A percentile compares a stretch with the other conserved stretches of the same genome.
Conservation (phyloP, 1,140 invertebrate genomes). For the Lordiphosa clarofinis region DNA sequence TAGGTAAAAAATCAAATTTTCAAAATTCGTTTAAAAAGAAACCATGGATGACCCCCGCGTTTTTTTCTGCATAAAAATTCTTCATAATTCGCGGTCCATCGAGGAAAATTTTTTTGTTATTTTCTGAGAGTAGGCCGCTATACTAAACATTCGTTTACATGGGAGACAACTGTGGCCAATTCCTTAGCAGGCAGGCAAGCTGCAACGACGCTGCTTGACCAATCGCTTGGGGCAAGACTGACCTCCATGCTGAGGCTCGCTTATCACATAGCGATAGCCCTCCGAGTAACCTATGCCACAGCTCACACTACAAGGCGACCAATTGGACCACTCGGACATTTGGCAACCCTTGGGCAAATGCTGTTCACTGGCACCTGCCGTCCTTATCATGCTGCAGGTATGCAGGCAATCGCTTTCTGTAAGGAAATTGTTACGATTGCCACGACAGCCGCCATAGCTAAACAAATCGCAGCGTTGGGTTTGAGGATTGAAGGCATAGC, state of each 20-base stretch:
- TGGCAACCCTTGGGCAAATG: constrained; percentile 83
- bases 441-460: constrained; percentile 92
- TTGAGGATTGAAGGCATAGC: constrained; percentile 89
- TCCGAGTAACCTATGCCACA: constrained; percentile 81
- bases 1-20: too few relatives aligned
- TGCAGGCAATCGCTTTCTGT: constrained; percentile 87
- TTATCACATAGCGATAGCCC: constrained; percentile 77
- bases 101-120: too few relatives aligned
- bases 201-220: constrained; percentile 81
- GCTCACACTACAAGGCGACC: constrained; percentile 86
- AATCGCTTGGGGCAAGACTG: constrained; percentile 84
- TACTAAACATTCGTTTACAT: too few relatives aligned
- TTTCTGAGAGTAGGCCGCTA: too few relatives aligned
- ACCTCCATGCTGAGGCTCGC: constrained; percentile 85
- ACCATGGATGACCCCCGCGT: too few relatives aligned
- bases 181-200: constrained; percentile 34
- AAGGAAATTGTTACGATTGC: constrained; percentile 94
- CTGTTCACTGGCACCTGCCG: constrained; percentile 5
- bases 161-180: too few relatives aligned
- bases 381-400: constrained; percentile 81
- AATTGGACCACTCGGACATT: constrained; percentile 87
- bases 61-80: too few relatives aligned
- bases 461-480: constrained; percentile 90
- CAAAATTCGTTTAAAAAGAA: too few relatives aligned
- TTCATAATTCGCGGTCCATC: too few relatives aligned